Conservation (phyloP, 2,888 invertebrate species). For the Torymus aiolomorphi region DNA sequence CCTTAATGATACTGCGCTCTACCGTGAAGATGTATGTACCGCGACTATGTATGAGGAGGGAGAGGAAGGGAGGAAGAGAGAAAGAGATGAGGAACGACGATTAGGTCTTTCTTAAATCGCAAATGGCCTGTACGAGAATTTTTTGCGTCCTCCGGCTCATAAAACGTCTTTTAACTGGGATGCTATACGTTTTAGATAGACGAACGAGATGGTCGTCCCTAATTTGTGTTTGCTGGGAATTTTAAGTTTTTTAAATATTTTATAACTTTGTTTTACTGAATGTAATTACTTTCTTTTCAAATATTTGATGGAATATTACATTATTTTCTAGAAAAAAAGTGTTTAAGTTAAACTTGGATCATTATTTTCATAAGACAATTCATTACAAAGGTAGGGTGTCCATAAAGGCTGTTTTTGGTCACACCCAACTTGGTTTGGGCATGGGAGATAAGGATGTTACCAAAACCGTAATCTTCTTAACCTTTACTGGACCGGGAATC, state of each 20-base stretch:
- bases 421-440: no score
- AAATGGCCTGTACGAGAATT: conserved; percentile 12
- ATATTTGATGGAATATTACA: no score
- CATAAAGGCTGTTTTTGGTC: no score
- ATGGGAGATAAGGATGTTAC: no score
- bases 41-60: conserved; percentile 19
- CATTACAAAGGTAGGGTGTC: no score
- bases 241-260: neutral
- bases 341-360: no score
- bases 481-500: no score
- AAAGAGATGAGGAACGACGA: conserved; percentile 20
- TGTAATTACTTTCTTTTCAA: no score
- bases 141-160: conserved; percentile 6
- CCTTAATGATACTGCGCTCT: conserved; percentile 68
- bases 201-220: conserved; percentile 14
- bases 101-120: conserved; percentile 40
- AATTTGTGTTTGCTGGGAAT: conserved; percentile 19
- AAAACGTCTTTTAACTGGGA: conserved; percentile 23
- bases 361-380: no score
- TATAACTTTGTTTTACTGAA: no score
- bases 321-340: no score
- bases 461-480: no score
- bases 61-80: conserved; percentile 2
- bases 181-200: neutral
- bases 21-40: conserved; percentile 63